These are phyloP conservation scores for Gymnoscopelus microlampas DNA, from an alignment of 2,797 vertebrate species.

Conservation along the genomic window DNA sequence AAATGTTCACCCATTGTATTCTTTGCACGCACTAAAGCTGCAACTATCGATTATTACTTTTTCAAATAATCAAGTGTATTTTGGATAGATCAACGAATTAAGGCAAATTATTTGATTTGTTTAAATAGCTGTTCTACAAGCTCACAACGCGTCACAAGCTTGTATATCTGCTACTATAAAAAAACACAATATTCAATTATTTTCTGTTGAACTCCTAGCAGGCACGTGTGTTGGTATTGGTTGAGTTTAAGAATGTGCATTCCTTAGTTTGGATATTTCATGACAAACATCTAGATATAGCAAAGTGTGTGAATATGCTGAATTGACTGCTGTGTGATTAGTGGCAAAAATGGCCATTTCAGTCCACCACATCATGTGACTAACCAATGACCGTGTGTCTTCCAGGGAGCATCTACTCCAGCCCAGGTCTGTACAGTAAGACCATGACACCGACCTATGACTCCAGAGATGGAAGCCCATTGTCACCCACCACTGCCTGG, in stretches of 20 bases:
- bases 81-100: too few species aligned
- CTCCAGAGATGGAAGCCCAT: slow-evolving; percentile 95
- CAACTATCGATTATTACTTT: too few species aligned
- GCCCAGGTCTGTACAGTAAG: slow-evolving; percentile 98
- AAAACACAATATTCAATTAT: too few species aligned
- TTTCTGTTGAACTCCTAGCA: too few species aligned
- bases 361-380: neutral
- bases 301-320: neutral
- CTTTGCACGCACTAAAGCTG: slow-evolving; percentile 3
- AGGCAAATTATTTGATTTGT: too few species aligned
- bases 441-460: slow-evolving; percentile 99
- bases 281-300: neutral
- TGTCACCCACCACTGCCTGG: slow-evolving; percentile 97
- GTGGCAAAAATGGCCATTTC: neutral
- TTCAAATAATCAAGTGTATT: too few species aligned
- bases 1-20: slow-evolving; percentile 28
- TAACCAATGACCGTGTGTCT: slow-evolving; percentile 49
- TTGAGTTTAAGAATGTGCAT: too few species aligned
- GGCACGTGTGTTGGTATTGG: too few species aligned
- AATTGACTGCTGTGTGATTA: slow-evolving; percentile 4
- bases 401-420: slow-evolving; percentile 98
- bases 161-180: too few species aligned
- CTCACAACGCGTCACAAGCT: too few species aligned
- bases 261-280: neutral
- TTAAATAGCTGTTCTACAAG: too few species aligned